Percentiles rank a stretch among this genome's conserved stretches.
Conservation (phyloP, 2,797 vertebrate genomes). For the Chaunax sp. region DNA sequence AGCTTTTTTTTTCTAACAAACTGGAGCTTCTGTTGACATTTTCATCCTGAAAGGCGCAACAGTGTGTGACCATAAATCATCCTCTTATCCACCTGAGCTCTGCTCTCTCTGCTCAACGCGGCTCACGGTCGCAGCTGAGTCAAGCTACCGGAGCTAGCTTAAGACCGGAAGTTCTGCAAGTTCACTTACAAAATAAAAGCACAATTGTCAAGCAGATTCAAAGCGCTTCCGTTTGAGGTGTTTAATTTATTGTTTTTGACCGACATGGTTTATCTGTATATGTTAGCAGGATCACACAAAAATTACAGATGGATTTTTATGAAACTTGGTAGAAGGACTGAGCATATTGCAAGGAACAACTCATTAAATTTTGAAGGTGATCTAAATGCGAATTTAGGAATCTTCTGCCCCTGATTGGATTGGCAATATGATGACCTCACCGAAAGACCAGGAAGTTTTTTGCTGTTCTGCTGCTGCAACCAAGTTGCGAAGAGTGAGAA, state of each 20-base stretch:
- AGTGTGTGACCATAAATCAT: conserved; percentile 58
- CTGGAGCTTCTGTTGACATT: conserved; percentile 41
- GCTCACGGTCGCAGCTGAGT: conserved; percentile 28
- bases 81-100: conserved; percentile 23
- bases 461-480: no score
- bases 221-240: not conserved
- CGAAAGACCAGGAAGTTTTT: no score
- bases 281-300: no score
- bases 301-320: no score
- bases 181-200: conserved; percentile 54
- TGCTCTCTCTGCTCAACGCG: conserved; percentile 21
- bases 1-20: conserved; percentile 15
- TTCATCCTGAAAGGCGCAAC: conserved; percentile 54
- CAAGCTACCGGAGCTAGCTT: not conserved
- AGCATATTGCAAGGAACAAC: no score
- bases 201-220: fast-evolving
- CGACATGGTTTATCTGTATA: no score
- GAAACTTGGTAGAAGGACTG: no score
- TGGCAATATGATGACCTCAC: no score
- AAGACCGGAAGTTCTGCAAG: conserved; percentile 4
- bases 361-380: no score
- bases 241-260: not conserved
- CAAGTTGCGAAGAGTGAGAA: no score
- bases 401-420: no score
- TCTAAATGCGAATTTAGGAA: no score